Percentiles rank a stretch among this genome's conserved stretches.
phyloP scores from a whole-genome alignment of 2,797 vertebrate species.

The Parotocinclus haroldoi region DNA sequence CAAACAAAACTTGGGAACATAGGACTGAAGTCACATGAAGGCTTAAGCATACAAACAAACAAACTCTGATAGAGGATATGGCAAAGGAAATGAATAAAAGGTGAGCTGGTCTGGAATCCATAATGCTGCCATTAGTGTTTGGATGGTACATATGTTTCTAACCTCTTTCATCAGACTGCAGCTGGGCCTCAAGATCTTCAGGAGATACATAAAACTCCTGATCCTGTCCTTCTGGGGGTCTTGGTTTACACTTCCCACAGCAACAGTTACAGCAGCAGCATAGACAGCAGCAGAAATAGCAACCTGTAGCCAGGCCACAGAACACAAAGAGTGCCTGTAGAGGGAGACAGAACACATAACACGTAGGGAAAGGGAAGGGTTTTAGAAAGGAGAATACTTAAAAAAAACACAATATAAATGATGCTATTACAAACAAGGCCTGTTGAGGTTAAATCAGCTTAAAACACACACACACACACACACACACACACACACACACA shows the following conservation, averaged over 20 bases:
- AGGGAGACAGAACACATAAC: slow-evolving; percentile 16
- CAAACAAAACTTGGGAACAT: no score
- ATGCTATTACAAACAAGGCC: no score
- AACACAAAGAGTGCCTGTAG: slow-evolving; percentile 90
- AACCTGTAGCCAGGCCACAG: slow-evolving; percentile 93
- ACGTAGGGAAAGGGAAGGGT: not conserved
- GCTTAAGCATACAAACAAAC: no score
- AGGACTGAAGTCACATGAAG: no score
- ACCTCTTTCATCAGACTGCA: slow-evolving; percentile 97
- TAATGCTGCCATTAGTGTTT: no score
- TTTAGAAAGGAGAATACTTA: not conserved
- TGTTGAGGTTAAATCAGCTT: no score
- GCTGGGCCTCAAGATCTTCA: slow-evolving; percentile 96
- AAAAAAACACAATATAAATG: not conserved
- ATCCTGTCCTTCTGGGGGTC: slow-evolving; percentile 87
- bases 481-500: no score
- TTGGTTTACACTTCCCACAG: slow-evolving; percentile 97
- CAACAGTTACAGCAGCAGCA: slow-evolving; percentile 99
- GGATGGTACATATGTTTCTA: slow-evolving; percentile 40
- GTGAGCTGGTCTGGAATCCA: no score
- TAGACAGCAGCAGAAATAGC: slow-evolving; percentile 98
- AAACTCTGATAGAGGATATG: no score
- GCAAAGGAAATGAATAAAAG: no score
- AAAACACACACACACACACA: no score
- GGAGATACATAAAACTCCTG: slow-evolving; percentile 94